Percentiles rank a stretch among this genome's conserved stretches.
Conservation (phyloP, 2,888 invertebrate genomes). For the Drosophila rubida region DNA sequence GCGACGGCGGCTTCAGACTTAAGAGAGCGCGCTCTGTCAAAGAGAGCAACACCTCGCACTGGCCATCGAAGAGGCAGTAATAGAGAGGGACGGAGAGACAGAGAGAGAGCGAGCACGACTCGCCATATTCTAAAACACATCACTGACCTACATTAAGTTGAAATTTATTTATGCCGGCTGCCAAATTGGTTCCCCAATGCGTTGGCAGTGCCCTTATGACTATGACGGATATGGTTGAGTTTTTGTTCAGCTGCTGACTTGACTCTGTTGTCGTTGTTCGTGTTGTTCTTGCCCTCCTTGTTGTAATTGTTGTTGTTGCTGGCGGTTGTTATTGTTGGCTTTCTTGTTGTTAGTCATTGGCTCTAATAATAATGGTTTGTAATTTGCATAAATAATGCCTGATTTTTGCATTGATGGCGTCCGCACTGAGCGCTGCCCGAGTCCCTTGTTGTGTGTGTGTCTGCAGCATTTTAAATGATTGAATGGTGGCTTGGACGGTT, state of each 20-base stretch:
- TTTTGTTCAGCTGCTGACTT: slow-evolving; percentile 38
- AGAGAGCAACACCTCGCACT: slow-evolving; percentile 28
- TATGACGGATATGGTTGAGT: slow-evolving; percentile 68
- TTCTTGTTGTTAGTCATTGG: slow-evolving; percentile 57
- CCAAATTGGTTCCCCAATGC: slow-evolving; percentile 75
- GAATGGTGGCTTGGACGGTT: slow-evolving; percentile 43
- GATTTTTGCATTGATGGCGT: slow-evolving; percentile 65
- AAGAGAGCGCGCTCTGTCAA: slow-evolving; percentile 45
- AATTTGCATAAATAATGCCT: slow-evolving; percentile 78
- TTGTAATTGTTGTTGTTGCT: slow-evolving; percentile 24
- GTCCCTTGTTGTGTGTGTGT: not conserved
- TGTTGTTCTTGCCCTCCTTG: slow-evolving; percentile 5
- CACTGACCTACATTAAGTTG: slow-evolving; percentile 79
- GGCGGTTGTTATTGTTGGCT: slow-evolving; percentile 21
- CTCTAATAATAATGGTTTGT: slow-evolving; percentile 76
- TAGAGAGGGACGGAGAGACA: slow-evolving; percentile 10
- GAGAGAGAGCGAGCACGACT: not conserved
- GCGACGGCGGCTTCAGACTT: slow-evolving; percentile 38
- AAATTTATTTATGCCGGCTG: slow-evolving; percentile 81
- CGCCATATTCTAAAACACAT: slow-evolving; percentile 46
- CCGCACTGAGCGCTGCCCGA: not conserved
- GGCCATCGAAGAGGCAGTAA: not conserved
- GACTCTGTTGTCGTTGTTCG: slow-evolving; percentile 15
- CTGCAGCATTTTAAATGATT: slow-evolving; percentile 59
- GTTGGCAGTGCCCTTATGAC: slow-evolving; percentile 54